These are phyloP conservation scores for Notocelia uddmanniana DNA, from an alignment of 2,888 invertebrate genomes.

Conservation along the genomic window DNA sequence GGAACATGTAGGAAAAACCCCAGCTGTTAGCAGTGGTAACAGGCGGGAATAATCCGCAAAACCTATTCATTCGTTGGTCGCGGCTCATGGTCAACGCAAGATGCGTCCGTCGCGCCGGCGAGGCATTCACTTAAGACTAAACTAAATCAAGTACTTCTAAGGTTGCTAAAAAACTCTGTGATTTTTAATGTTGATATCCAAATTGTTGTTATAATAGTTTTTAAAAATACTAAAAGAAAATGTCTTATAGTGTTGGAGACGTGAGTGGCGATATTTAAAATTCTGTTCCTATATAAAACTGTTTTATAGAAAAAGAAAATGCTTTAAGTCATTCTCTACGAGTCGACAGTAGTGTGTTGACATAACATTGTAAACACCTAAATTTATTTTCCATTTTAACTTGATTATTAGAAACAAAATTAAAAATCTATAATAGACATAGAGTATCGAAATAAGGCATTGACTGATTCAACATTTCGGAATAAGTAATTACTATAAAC, in stretches of 20 bases:
- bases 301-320: too few species aligned
- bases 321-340: too few species aligned
- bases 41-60: too few species aligned
- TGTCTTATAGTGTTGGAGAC: slow-evolving; percentile 25
- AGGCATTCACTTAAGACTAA: slow-evolving; percentile 14
- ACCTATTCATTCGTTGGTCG: background rate
- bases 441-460: background rate
- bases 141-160: slow-evolving; percentile 29
- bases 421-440: background rate
- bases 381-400: too few species aligned
- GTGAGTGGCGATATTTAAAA: background rate
- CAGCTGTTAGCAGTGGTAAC: too few species aligned
- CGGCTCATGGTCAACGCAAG: background rate
- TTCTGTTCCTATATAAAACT: background rate
- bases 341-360: too few species aligned
- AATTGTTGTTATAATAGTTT: slow-evolving; percentile 55
- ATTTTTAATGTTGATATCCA: slow-evolving; percentile 51
- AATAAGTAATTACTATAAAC: background rate
- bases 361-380: too few species aligned
- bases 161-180: slow-evolving; percentile 50
- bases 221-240: slow-evolving; percentile 47
- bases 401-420: background rate
- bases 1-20: too few species aligned
- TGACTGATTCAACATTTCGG: background rate
- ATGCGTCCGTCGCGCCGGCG: background rate